These are phyloP conservation scores for Galerucella pusilla DNA, from an alignment of 2,888 invertebrate species.

Conservation along the genomic window DNA sequence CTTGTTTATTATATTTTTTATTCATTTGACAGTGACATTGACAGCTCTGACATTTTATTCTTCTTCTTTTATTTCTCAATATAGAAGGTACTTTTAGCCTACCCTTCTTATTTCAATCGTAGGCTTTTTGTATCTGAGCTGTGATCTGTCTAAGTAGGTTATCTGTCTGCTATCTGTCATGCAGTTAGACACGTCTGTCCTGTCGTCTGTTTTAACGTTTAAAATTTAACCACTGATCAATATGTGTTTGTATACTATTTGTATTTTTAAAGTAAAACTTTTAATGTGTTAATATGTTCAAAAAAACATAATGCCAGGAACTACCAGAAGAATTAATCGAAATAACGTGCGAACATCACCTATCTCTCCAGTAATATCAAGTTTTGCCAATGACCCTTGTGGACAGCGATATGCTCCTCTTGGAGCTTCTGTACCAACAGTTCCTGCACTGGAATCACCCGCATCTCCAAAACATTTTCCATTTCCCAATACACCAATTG, in stretches of 20 bases:
- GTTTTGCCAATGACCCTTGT: conserved; percentile 54
- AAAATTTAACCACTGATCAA: background rate
- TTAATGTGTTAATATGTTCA: background rate
- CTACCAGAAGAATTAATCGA: conserved; percentile 54
- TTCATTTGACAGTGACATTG: too few relatives aligned
- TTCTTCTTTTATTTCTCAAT: too few relatives aligned
- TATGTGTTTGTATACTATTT: background rate
- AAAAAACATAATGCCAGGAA: conserved; percentile 47
- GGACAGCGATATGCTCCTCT: conserved; percentile 56
- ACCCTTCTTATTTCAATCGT: too few relatives aligned
- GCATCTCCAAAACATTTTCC: conserved; percentile 83
- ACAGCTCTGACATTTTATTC: too few relatives aligned
- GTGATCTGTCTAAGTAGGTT: too few relatives aligned
- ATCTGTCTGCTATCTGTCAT: too few relatives aligned
- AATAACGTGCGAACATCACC: conserved; percentile 49
- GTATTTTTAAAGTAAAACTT: background rate
- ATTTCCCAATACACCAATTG: conserved; percentile 80
- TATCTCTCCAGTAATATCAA: conserved; percentile 52
- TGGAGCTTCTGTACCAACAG: conserved; percentile 54
- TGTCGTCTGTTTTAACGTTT: background rate
- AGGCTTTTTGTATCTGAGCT: too few relatives aligned
- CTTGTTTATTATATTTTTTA: background rate
- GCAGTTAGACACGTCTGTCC: too few relatives aligned
- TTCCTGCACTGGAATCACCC: conserved; percentile 63
- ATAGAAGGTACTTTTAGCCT: too few relatives aligned